Evolutionary conservation across 2,888 invertebrate species (phyloP), one percentile per base, ranked within the genome.

Genomic region (Temnothorax unifasciatus): DNA sequence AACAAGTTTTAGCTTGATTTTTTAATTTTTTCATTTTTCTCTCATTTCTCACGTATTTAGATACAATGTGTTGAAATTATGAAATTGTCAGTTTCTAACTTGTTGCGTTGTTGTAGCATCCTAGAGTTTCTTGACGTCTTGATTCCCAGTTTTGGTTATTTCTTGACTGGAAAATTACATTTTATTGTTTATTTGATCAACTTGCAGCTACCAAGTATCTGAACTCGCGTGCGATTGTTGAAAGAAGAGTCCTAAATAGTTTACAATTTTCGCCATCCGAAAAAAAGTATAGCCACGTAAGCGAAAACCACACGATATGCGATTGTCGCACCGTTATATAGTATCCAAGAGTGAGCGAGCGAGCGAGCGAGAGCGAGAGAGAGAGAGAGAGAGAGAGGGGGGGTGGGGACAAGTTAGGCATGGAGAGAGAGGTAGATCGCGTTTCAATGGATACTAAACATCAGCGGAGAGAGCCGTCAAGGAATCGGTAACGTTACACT

Each of bases 381-480:
- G 64, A 41, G 41, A n/a, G 64, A 41, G 64, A 41, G 50, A 69
- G 50, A 44, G 41, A 69, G 71, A 71, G 44, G n/a, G 59, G 41
- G 61, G 50, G 50, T 25, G 74, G 54, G 38, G 50, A 38, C 50
- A 13, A 61, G 50, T 50, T 50, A 18, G 50, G 59, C n/a, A 52
- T 15, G n/a, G 57, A 61, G 21, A 50, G 50, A 2, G 21, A 47
- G 34, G 47, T 57, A n/a, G 59, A 41, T 69, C 41, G 66, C 29
- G 50, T 68, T 66, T 74, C 69, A 69, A 76, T 74, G 66, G 81
- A 85, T 84, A 81, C 82, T 63, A 69, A 82, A 82, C 57, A 73
- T 63, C 54, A 57, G 79, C 81, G 76, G 76, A 64, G 81, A 85
- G 85, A 79, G 79, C 66, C 44, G 69, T 50, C 44, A 34, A 57